Evolutionary conservation across 2,888 invertebrate species (phyloP), one percentile per base, ranked within the genome.

Genomic region (Chloroclystis v-ata): DNA sequence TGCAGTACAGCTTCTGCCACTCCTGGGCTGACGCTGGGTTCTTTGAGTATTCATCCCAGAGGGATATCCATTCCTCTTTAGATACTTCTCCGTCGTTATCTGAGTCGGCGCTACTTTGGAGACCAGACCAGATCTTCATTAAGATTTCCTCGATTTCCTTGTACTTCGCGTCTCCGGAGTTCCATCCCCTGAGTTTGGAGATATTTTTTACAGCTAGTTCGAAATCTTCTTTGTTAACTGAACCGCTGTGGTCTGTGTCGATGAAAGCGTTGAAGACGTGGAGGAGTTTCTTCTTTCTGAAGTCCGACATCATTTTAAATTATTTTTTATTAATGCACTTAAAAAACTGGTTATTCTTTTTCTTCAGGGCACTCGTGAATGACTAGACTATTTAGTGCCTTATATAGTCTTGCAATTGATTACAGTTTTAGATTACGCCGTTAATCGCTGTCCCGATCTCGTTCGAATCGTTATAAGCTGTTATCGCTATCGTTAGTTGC

Each of bases 261-360:
- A 96, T 95, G 85, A 96, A 95, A 37, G 94, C 92, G 73, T 93
- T 92, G 90, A 96, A 96, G 45, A 96, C 93, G 82, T 94, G 94
- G 60, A 94, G 90, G 28, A 96, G 90, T 82, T 96, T 96, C 90
- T 95, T 94, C 88, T 93, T 94, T 75, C 95, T 93, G 84, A 33
- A 33, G 16, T 33, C 32, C 6, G 32, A 33, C 16, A 33, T 14
- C 32, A 33, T 33, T 14, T 16, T 33, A 6, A 16, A n/a, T 10
- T 16, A 9, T 13, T 14, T 5, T 33, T 14, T 5, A 4, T 16
- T 33, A 16, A 28, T n/a, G 3, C n/a, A 16, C 5, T 16, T 16
- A 33, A 33, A 10, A 14, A n/a, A n/a, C n/a, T 13, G 32, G n/a
- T n/a, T n/a, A n/a, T n/a, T n/a, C n/a, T n/a, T n/a, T n/a, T n/a